Conservation (phyloP, 2,888 invertebrate species). For the Apomyelois bistriatella region DNA sequence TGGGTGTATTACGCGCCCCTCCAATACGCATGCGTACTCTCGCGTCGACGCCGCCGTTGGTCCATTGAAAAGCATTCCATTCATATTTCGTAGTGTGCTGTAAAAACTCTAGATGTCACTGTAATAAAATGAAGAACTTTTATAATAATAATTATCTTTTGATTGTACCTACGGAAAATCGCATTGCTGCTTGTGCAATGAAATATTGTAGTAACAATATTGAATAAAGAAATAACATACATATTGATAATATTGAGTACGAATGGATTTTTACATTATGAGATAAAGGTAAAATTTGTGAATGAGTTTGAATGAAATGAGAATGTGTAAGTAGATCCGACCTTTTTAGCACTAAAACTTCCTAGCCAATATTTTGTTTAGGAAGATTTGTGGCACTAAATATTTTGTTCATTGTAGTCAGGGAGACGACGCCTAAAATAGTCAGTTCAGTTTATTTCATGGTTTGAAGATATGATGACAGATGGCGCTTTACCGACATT, state of each 20-base stretch:
- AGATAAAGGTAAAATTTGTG: too few species aligned
- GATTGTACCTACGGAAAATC: background rate
- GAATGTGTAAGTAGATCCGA: too few species aligned
- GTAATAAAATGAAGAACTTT: background rate
- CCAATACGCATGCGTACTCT: constrained; percentile 66
- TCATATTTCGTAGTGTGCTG: background rate
- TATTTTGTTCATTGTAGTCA: background rate
- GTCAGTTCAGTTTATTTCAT: background rate
- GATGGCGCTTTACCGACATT: constrained; percentile 40
- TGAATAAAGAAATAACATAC: too few species aligned
- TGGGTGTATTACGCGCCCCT: constrained; percentile 59
- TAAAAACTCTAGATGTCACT: constrained; percentile 3
- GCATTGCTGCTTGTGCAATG: too few species aligned
- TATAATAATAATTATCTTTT: background rate
- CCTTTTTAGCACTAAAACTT: too few species aligned
- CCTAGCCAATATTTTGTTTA: too few species aligned
- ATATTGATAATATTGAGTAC: too few species aligned
- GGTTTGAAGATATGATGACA: constrained; percentile 9
- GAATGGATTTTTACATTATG: too few species aligned
- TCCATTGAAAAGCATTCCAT: constrained; percentile 10
- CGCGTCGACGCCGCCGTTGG: constrained; percentile 47
- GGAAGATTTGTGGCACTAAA: background rate
- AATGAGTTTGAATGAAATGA: too few species aligned
- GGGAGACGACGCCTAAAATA: background rate
- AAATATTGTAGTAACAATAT: too few species aligned